Conservation (phyloP, 2,797 vertebrate genomes). For the Nothura maculosa region DNA sequence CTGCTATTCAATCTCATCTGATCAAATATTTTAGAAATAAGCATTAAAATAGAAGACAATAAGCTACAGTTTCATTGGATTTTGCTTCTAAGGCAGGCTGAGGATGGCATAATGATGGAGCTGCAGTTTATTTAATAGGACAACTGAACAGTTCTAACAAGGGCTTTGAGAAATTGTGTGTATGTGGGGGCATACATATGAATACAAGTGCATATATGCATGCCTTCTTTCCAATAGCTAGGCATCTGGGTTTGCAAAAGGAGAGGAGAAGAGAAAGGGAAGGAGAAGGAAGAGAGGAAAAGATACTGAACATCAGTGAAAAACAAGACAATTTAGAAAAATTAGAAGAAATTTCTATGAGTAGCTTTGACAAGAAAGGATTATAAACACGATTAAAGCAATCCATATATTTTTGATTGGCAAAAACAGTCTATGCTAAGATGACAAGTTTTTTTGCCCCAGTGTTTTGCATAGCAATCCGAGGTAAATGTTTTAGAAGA, state of each 20-base stretch:
- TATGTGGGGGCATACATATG: fast-evolving
- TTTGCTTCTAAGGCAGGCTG: background rate
- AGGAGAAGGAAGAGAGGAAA: background rate
- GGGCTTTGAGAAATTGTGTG: background rate
- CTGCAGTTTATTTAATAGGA: background rate
- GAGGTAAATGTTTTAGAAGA: constrained; percentile 52
- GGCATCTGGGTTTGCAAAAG: background rate
- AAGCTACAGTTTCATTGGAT: background rate
- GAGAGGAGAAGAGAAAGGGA: background rate
- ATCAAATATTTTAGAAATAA: constrained; percentile 15
- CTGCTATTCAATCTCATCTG: background rate
- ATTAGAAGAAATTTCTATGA: background rate
- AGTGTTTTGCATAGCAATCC: constrained; percentile 64
- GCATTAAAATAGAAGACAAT: background rate
- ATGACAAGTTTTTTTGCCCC: constrained; percentile 40
- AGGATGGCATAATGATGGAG: constrained; percentile 1
- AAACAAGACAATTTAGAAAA: background rate
- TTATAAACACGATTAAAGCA: constrained; percentile 44
- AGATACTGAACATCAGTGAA: background rate
- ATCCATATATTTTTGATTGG: constrained; percentile 21
- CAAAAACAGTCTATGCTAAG: constrained; percentile 38
- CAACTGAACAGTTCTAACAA: background rate
- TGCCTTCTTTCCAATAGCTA: background rate
- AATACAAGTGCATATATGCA: background rate
- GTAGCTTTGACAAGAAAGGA: constrained; percentile 35